Conservation (phyloP, 2,797 vertebrate species). For the Adrianichthys oophorus region DNA sequence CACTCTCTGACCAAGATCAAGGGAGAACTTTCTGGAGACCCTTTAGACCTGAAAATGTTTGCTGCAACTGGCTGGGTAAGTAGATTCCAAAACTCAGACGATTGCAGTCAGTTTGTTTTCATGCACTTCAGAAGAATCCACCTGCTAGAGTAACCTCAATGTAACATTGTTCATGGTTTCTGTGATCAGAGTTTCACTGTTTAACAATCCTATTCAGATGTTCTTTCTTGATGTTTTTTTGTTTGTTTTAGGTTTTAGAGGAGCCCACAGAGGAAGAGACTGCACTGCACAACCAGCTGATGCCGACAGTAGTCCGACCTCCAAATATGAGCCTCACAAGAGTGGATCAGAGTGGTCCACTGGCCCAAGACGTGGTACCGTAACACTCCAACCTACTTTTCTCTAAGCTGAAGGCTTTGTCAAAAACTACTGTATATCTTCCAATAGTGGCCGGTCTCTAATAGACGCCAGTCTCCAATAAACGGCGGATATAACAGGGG, state of each 20-base stretch:
- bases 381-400: neutral
- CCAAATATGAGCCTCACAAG: slow-evolving; percentile 81
- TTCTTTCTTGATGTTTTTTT: neutral
- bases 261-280: slow-evolving; percentile 97
- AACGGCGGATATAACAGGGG: no score
- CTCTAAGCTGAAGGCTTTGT: neutral
- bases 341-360: slow-evolving; percentile 33
- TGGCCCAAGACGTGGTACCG: slow-evolving; percentile 84
- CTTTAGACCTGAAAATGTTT: slow-evolving; percentile 98
- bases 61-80: slow-evolving; percentile 92
- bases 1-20: slow-evolving; percentile 97
- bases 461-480: no score
- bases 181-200: neutral
- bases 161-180: no score
- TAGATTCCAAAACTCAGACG: neutral
- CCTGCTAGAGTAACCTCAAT: no score
- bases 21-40: slow-evolving; percentile 94
- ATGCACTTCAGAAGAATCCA: no score
- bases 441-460: no score
- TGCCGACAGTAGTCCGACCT: slow-evolving; percentile 94
- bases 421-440: neutral
- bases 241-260: slow-evolving; percentile 83
- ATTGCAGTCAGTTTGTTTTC: no score
- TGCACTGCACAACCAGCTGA: slow-evolving; percentile 91
- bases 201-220: neutral